Percentiles rank a stretch among this genome's conserved stretches.
Conservation (phyloP, 2,797 vertebrate species). For the Chloroceryle amazona region DNA sequence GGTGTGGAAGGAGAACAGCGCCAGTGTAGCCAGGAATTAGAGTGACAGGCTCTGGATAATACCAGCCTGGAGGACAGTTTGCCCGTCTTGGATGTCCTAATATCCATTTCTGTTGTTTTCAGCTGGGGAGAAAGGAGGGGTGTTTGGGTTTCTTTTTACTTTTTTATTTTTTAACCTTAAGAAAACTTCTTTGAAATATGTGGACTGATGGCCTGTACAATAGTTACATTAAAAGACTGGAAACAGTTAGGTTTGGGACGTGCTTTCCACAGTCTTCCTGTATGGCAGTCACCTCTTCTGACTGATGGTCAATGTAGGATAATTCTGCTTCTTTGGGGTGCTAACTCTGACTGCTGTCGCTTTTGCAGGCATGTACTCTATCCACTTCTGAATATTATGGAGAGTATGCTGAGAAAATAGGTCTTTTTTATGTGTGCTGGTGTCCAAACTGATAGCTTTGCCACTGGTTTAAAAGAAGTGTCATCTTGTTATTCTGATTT, state of each 20-base stretch:
- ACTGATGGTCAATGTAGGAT: neutral
- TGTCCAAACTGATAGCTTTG: neutral
- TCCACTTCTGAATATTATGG: neutral
- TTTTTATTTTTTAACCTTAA: neutral
- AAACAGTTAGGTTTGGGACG: neutral
- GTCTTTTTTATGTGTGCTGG: neutral
- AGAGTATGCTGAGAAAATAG: neutral
- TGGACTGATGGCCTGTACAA: neutral
- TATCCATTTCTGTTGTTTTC: neutral
- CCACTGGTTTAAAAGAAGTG: neutral
- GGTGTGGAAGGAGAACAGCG: neutral
- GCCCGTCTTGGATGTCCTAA: neutral
- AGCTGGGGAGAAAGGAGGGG: neutral
- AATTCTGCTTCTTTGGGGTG: neutral
- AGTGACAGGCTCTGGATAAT: neutral
- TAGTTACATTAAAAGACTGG: neutral
- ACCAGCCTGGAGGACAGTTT: neutral
- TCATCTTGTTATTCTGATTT: neutral
- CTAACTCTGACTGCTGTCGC: neutral
- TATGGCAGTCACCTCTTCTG: neutral
- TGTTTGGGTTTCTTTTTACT: neutral
- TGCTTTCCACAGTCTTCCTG: neutral
- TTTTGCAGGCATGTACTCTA: neutral
- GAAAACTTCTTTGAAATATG: neutral
- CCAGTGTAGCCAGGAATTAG: neutral